Base-by-base conservation (phyloP, 2,888 invertebrate genomes). In the Cacoxenus indagator region DNA sequence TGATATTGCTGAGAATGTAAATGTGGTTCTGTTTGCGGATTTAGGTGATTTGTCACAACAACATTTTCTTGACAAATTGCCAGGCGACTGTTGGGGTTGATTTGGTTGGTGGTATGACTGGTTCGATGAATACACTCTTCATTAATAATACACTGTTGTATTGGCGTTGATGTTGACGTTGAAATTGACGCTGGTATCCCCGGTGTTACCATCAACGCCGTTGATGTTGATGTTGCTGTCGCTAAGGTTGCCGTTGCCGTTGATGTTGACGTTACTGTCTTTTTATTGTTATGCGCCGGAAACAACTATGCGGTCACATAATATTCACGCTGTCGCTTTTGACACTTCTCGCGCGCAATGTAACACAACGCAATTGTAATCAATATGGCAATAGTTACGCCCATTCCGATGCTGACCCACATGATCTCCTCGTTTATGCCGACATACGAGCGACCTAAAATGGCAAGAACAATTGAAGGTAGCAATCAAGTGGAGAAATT, bases 401-500 rank as follows among this genome's bases (percentile, higher is more conserved):
- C 88, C 88, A 88, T 88, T 66, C 94, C 94, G 87, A 95, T 94
- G 89, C 94, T 94, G 83, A 95, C 94, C 95, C 95, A 95, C 85
- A 95, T 95, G 77, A 95, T 95, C 88, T 95, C 95, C 87, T 95
- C 95, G 88, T 95, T 95, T 87, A 95, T 93, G 69, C 95, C 95
- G 81, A 93, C 93, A 84, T 94, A 93, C 29, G 93, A 93, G 80
- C 93, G 92, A 68, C 94, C 95, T 95, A 19, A 48, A n/a, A n/a
- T n/a, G n/a, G n/a, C n/a, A n/a, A n/a, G n/a, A n/a, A n/a, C n/a
- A n/a, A n/a, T n/a, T n/a, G 45, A 6, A 57, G 26, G 5, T 48
- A 24, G 9, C 31, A 31, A 31, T 8, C 9, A 31, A 31, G 9
- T 31, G 31, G 9, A 31, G 31, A 31, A 31, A 31, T 8, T 31